Base-by-base conservation (phyloP, 1,140 invertebrate species). In the Octopus bimaculoides region DNA sequence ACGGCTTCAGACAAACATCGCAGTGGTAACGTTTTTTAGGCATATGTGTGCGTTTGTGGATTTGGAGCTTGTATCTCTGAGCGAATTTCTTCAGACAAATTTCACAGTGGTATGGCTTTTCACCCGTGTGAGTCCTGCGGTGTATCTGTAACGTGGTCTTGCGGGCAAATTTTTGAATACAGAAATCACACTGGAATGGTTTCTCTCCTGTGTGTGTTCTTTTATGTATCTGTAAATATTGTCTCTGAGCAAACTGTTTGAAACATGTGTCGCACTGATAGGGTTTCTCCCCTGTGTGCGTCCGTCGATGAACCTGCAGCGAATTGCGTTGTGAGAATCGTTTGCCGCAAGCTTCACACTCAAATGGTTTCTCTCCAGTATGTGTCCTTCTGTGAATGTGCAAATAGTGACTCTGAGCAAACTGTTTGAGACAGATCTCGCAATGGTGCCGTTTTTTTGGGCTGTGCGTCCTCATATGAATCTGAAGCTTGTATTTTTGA, bases 321-420 rank as follows among this genome's bases (percentile, higher is more conserved):
- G 82, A 77, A n/a, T 61, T 54, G 41, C 79, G 78, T 26, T 81
- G 83, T 26, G 96, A 95, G 88, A 96, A 97, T 1, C 95, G 95
- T 88, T 97, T 97, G 78, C 94, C 95, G 89, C 96, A 97, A 74
- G 94, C 94, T 91, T 96, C 95, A 88, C 96, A 97, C 54, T 93
- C 93, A 85, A 95, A 96, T 17, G 95, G 95, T 88, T 96, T 95
- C 89, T 96, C 95, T 0, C 96, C 95, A 4, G 95, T 95, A 83
- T 92, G 95, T 17, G 82, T 80, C 52, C 83, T 77, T 75, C 82
- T 82, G 78, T 88, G 87, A 56, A 79, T 81, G 10, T 82, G 84
- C 12, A 87, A 75, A 14, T 79, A 78, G 26, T 41, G 26, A 41
- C 26, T 41, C 26, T 41, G 26, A 41, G 26, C 26, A 41, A 41